Percentiles rank a stretch among this genome's conserved stretches.
Evolutionary conservation across 2,113 vertebrate genomes (phyloP).

Genomic region (Lepisosteus oculatus): DNA sequence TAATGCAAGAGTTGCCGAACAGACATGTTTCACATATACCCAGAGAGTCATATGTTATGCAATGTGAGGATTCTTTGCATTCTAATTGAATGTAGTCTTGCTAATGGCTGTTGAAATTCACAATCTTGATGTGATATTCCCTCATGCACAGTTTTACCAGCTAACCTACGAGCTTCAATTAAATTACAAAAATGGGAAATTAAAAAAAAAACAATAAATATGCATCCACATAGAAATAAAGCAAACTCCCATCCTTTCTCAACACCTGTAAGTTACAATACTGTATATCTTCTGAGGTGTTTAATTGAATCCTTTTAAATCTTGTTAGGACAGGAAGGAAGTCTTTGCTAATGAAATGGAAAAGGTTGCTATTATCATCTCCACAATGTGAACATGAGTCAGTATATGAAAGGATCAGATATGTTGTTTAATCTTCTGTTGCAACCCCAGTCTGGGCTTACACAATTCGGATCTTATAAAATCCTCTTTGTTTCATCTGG

Average conservation of each 20-base stretch:
- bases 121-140: conserved; percentile 66
- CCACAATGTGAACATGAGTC: no score
- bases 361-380: neutral
- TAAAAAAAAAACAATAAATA: conserved; percentile 68
- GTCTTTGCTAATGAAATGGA: no score
- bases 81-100: conserved; percentile 74
- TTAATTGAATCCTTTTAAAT: conserved; percentile 35
- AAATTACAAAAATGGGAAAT: conserved; percentile 69
- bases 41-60: conserved; percentile 70
- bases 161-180: conserved; percentile 69
- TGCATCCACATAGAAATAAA: conserved; percentile 36
- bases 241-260: conserved; percentile 3
- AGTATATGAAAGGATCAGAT: no score
- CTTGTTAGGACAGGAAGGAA: conserved; percentile 6
- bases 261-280: conserved; percentile 44
- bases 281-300: conserved; percentile 53
- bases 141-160: conserved; percentile 55
- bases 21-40: conserved; percentile 59
- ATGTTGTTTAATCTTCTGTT: no score
- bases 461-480: no score
- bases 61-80: conserved; percentile 74
- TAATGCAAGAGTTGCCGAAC: conserved; percentile 48
- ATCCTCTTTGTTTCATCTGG: no score
- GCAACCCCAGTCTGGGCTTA: no score
- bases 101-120: conserved; percentile 73